Percentiles rank a stretch among this genome's conserved stretches.
Evolutionary conservation across 2,797 vertebrate genomes (phyloP).

Genomic region (Australoheros facetus): DNA sequence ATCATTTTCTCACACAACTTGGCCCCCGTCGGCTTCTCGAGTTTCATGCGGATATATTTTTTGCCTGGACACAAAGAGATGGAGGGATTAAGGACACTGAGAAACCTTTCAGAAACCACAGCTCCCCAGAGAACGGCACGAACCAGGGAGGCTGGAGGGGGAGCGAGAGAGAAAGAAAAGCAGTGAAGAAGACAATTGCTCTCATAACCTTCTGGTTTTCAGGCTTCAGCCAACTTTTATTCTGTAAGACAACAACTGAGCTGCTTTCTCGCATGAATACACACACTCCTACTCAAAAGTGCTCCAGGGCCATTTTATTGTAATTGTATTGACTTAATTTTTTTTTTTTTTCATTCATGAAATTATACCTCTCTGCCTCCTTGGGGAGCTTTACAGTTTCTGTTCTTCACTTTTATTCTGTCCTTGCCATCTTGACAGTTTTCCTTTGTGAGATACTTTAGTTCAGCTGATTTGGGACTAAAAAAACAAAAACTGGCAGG

Average conservation of each 20-base stretch:
- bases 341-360: slow-evolving; percentile 39
- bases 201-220: slow-evolving; percentile 63
- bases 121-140: slow-evolving; percentile 59
- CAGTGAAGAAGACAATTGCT: slow-evolving; percentile 39
- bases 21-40: slow-evolving; percentile 70
- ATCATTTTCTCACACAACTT: slow-evolving; percentile 42
- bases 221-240: slow-evolving; percentile 40
- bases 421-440: slow-evolving; percentile 24
- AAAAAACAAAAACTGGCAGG: slow-evolving; percentile 1
- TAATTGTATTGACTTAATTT: slow-evolving; percentile 54
- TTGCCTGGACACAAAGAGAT: slow-evolving; percentile 80
- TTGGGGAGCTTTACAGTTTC: not conserved
- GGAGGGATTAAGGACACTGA: slow-evolving; percentile 78
- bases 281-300: not conserved
- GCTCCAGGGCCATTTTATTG: slow-evolving; percentile 37
- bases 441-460: slow-evolving; percentile 29
- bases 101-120: slow-evolving; percentile 86
- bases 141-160: slow-evolving; percentile 37
- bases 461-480: slow-evolving; percentile 27
- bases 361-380: slow-evolving; percentile 24
- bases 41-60: slow-evolving; percentile 83
- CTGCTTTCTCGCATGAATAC: slow-evolving; percentile 12
- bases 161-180: not conserved
- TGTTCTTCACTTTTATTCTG: slow-evolving; percentile 10
- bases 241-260: slow-evolving; percentile 14